Base-by-base conservation (phyloP, 53 echinoderm and acorn worm genomes). In the Holothuria scabra region DNA sequence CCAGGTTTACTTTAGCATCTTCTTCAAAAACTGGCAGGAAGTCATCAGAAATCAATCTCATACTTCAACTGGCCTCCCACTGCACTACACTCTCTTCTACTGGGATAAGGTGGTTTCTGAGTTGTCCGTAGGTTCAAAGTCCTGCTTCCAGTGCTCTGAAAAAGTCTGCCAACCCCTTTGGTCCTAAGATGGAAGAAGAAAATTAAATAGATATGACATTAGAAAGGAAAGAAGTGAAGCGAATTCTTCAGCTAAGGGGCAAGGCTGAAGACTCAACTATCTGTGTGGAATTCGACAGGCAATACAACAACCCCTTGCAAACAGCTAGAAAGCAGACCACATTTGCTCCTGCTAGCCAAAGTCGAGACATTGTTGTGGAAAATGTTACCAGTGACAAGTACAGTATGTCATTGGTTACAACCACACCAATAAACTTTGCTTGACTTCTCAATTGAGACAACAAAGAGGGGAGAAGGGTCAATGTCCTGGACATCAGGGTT, bases 281-380 rank as follows among this genome's bases (percentile, higher is more conserved):
- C 16, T 58, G 59, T 18, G 79, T 67, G 13, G 81, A 89, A 66
- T 13, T 28, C 9, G 84, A 84, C 30, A 83, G 88, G 30, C 83
- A 89, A 52, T 84, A 84, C 49, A 89, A 79, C 23, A 60, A 52
- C 28, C 58, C 35, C 35, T 35, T 35, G 35, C 3, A 6, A 35
- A 35, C 35, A 35, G 35, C 35, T 35, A 6, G 56, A 65, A 66
- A 76, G 23, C 38, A 84, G 31, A 84, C 60, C 33, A 79, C 84
- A 9, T 89, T 84, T 79, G 88, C 83, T 30, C 83, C 83, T 29
- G 83, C 83, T 9, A 83, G 74, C 38, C 88, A 88, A 29, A 74
- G 81, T 9, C 69, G 83, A 46, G 76, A 83, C 60, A 74, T 74
- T 26, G 46, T 88, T 4, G 71, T 28, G 18, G 65, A n/a, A n/a